Percentiles rank a stretch among this genome's conserved stretches.
Conservation (phyloP, 2,888 invertebrate species). For the Eucera pruinosa region DNA sequence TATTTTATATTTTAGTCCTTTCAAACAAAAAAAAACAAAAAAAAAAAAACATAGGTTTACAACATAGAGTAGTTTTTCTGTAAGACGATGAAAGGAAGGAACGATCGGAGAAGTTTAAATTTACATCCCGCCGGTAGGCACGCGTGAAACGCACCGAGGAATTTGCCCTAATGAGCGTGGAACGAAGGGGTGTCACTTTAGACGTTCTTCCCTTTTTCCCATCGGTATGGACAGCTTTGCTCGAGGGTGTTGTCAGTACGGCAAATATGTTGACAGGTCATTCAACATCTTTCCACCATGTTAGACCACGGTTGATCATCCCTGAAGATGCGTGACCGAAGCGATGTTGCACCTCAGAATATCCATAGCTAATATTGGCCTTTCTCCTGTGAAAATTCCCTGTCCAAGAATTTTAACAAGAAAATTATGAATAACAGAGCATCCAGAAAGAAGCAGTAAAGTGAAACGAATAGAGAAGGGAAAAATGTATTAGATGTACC, state of each 20-base stretch:
- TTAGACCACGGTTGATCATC: slow-evolving; percentile 26
- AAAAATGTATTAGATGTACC: no score
- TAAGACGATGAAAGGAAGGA: slow-evolving; percentile 26
- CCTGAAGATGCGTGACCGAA: slow-evolving; percentile 69
- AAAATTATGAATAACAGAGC: slow-evolving; percentile 6
- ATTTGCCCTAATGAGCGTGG: slow-evolving; percentile 77
- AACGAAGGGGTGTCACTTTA: slow-evolving; percentile 76
- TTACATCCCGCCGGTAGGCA: slow-evolving; percentile 61
- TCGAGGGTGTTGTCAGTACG: slow-evolving; percentile 72
- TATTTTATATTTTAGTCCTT: no score
- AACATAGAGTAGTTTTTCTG: neutral
- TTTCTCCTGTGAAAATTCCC: neutral
- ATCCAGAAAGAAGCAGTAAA: neutral
- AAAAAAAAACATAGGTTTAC: neutral
- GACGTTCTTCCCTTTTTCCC: slow-evolving; percentile 57
- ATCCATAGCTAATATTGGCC: slow-evolving; percentile 54
- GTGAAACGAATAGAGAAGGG: neutral
- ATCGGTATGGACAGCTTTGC: slow-evolving; percentile 41
- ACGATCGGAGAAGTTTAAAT: slow-evolving; percentile 65
- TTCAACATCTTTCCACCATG: slow-evolving; percentile 71
- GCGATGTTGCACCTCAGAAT: slow-evolving; percentile 65
- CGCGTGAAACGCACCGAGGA: slow-evolving; percentile 72
- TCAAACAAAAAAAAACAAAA: neutral
- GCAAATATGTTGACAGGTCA: slow-evolving; percentile 80
- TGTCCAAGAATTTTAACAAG: slow-evolving; percentile 25